A percentile compares a stretch with the other conserved stretches of the same genome.
phyloP scores from a whole-genome alignment of 2,888 invertebrate genomes.

The Apodemia zela region DNA sequence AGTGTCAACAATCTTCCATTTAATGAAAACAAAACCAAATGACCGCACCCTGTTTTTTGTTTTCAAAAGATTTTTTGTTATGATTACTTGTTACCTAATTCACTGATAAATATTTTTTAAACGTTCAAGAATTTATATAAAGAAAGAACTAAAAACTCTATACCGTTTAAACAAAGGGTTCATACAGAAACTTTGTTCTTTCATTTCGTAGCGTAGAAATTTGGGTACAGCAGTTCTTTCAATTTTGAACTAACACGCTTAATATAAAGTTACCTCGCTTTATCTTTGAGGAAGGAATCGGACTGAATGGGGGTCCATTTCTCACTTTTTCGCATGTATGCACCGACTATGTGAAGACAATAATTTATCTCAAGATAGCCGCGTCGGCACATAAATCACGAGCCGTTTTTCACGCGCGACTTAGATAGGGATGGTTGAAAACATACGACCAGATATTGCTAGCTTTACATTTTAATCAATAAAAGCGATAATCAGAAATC shows the following conservation, averaged over 20 bases:
- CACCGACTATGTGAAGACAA: constrained; percentile 50
- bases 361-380: constrained; percentile 67
- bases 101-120: too few relatives aligned
- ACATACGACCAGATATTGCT: constrained; percentile 33
- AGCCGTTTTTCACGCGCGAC: constrained; percentile 52
- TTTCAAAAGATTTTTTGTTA: too few relatives aligned
- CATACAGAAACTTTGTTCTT: constrained; percentile 9
- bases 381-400: constrained; percentile 64
- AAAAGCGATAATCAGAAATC: too few relatives aligned
- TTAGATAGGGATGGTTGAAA: constrained; percentile 36
- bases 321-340: constrained; percentile 59
- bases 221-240: constrained; percentile 10
- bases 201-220: constrained; percentile 2
- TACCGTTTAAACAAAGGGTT: neutral
- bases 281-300: constrained; percentile 25
- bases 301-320: constrained; percentile 38
- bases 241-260: constrained; percentile 25
- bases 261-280: constrained; percentile 19
- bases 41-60: too few relatives aligned
- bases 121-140: too few relatives aligned
- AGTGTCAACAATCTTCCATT: too few relatives aligned
- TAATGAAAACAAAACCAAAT: too few relatives aligned
- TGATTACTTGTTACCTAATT: too few relatives aligned
- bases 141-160: neutral
- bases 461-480: neutral